Percentiles rank a stretch among this genome's conserved stretches.
Evolutionary conservation across 92 coral and sea anemone genomes (phyloP).

Genomic region (Metridium senile): DNA sequence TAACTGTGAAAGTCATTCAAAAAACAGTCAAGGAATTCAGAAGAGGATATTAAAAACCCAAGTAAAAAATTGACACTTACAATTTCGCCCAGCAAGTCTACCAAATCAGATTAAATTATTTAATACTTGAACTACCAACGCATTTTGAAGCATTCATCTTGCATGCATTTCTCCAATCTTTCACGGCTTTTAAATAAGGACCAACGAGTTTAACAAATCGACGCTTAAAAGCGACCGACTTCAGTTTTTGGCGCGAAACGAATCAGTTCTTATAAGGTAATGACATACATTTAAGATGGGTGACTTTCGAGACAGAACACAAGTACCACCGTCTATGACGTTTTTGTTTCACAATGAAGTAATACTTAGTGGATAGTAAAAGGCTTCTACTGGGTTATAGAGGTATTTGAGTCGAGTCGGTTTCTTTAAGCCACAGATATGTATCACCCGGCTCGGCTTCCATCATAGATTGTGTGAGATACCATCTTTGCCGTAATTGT

Average conservation of each 20-base stretch:
- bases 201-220: not conserved
- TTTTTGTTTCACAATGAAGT: not conserved
- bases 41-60: not conserved
- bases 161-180: too few relatives aligned
- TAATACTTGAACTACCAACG: not conserved
- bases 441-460: not conserved
- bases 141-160: not conserved
- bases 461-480: not conserved
- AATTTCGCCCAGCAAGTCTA: not conserved
- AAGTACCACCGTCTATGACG: not conserved
- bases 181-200: not conserved
- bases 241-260: constrained; percentile 10
- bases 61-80: not conserved
- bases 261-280: not conserved
- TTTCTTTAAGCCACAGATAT: constrained; percentile 1
- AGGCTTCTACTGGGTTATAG: not conserved
- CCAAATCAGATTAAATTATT: constrained; percentile 5
- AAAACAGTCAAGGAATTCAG: not conserved
- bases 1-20: not conserved
- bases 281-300: not conserved
- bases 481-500: constrained; percentile 7
- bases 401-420: not conserved
- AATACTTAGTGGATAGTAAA: not conserved
- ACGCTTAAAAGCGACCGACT: not conserved
- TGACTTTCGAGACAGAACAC: not conserved